Conservation (phyloP, 2,888 invertebrate species). For the Drosophila imparisetae region DNA sequence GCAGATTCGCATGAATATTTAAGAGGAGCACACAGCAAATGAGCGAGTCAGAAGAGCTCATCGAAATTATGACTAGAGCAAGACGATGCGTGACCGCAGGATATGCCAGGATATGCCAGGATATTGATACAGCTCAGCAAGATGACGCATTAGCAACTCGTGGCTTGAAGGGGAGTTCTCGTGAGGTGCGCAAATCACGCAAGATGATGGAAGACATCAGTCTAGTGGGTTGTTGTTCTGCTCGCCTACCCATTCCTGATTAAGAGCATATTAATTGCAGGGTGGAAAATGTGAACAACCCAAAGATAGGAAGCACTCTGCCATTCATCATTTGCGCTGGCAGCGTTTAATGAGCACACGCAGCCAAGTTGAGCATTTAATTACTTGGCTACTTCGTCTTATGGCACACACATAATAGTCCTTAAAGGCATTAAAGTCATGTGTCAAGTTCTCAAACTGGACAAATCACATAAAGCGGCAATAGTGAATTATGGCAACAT, state of each 20-base stretch:
- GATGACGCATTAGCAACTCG: constrained; percentile 52
- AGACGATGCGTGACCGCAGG: constrained; percentile 74
- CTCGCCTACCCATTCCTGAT: constrained; percentile 57
- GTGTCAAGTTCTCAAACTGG: constrained; percentile 47
- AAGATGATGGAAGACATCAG: constrained; percentile 24
- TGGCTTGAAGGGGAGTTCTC: background rate
- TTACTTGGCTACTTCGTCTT: constrained; percentile 52
- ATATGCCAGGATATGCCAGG: constrained; percentile 35
- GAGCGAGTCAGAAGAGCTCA: constrained; percentile 24
- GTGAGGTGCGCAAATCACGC: constrained; percentile 73
- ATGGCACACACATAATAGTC: constrained; percentile 49
- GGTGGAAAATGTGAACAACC: constrained; percentile 58
- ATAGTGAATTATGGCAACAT: constrained; percentile 53
- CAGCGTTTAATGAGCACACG: constrained; percentile 56
- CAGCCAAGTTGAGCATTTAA: constrained; percentile 66
- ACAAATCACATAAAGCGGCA: constrained; percentile 49
- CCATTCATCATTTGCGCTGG: constrained; percentile 67
- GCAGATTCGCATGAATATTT: constrained; percentile 80
- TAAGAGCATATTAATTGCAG: constrained; percentile 83
- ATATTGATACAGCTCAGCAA: constrained; percentile 54
- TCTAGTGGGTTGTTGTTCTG: constrained; percentile 37
- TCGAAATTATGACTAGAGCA: constrained; percentile 66
- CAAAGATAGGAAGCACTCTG: constrained; percentile 52
- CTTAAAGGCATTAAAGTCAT: constrained; percentile 58
- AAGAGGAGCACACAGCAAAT: constrained; percentile 46